These are phyloP conservation scores for Nannobrachium achirus DNA, from an alignment of 2,113 vertebrate genomes.

Conservation along the genomic window DNA sequence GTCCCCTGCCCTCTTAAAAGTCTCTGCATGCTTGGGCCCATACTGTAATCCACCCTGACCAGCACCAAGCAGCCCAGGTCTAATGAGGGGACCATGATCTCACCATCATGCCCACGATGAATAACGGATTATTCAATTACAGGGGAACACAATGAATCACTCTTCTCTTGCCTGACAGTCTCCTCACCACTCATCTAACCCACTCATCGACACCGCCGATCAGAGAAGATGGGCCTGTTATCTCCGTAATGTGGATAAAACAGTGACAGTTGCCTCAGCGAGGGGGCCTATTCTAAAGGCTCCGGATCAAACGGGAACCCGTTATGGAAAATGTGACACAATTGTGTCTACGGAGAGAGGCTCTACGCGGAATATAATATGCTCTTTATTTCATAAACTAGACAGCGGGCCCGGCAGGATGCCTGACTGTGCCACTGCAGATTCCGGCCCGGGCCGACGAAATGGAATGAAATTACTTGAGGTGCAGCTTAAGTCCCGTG, in stretches of 20 bases:
- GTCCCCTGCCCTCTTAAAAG: background rate
- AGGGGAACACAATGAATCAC: slow-evolving; percentile 66
- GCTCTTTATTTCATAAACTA: slow-evolving; percentile 1
- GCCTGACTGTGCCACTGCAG: slow-evolving; percentile 20
- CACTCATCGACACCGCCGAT: slow-evolving; percentile 60
- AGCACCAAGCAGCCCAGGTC: slow-evolving; percentile 24
- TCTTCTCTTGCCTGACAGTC: slow-evolving; percentile 57
- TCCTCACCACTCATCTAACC: slow-evolving; percentile 56
- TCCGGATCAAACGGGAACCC: slow-evolving; percentile 56
- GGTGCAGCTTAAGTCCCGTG: slow-evolving; percentile 42
- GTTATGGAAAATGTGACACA: slow-evolving; percentile 58
- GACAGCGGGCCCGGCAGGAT: slow-evolving; percentile 23
- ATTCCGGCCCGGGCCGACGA: slow-evolving; percentile 25
- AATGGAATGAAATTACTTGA: slow-evolving; percentile 56
- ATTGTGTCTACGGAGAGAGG: slow-evolving; percentile 31
- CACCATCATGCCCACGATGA: slow-evolving; percentile 57
- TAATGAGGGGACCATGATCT: slow-evolving; percentile 61
- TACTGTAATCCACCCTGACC: slow-evolving; percentile 11
- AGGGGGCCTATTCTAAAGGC: slow-evolving; percentile 41
- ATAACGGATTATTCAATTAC: slow-evolving; percentile 69
- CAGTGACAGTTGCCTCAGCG: slow-evolving; percentile 53
- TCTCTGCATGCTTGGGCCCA: background rate
- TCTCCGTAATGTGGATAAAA: slow-evolving; percentile 62
- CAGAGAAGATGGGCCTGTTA: slow-evolving; percentile 51
- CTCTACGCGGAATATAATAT: slow-evolving; percentile 1